A percentile compares a stretch with the other conserved stretches of the same genome.
These are phyloP conservation scores for Drosophila rellima DNA, from an alignment of 2,888 invertebrate species.

Conservation along the genomic window DNA sequence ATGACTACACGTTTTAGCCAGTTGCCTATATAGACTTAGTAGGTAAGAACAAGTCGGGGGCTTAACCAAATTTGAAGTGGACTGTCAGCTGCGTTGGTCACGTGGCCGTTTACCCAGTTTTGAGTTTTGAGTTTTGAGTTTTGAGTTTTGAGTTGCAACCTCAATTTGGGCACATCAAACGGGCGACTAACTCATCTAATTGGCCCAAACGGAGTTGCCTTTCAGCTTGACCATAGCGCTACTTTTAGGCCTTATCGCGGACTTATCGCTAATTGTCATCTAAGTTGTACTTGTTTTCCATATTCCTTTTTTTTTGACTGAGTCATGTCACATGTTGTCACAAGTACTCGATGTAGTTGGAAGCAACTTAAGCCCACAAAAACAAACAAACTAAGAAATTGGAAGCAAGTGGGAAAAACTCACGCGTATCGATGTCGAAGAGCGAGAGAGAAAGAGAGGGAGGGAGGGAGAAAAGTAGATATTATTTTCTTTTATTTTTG, in stretches of 20 bases:
- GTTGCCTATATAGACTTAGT: neutral
- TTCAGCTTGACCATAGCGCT: slow-evolving; percentile 47
- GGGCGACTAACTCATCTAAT: slow-evolving; percentile 73
- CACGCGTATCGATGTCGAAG: slow-evolving; percentile 71
- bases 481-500: neutral
- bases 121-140: too few species aligned
- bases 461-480: neutral
- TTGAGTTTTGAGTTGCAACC: slow-evolving; percentile 20
- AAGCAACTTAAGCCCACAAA: slow-evolving; percentile 1
- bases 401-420: slow-evolving; percentile 42
- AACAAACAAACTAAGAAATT: slow-evolving; percentile 3
- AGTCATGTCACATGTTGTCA: slow-evolving; percentile 76
- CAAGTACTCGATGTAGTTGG: slow-evolving; percentile 1
- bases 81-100: slow-evolving; percentile 49
- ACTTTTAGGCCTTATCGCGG: slow-evolving; percentile 44
- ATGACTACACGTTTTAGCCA: neutral
- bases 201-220: slow-evolving; percentile 32
- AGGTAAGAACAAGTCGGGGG: neutral
- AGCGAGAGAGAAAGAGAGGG: neutral
- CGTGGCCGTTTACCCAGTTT: slow-evolving; percentile 32
- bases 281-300: slow-evolving; percentile 7
- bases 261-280: slow-evolving; percentile 58
- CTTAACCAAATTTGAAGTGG: neutral
- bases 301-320: slow-evolving; percentile 47
- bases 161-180: slow-evolving; percentile 68